Percentiles rank a stretch among this genome's conserved stretches.
Conservation (phyloP, 2,797 vertebrate genomes). For the Alosa sapidissima region DNA sequence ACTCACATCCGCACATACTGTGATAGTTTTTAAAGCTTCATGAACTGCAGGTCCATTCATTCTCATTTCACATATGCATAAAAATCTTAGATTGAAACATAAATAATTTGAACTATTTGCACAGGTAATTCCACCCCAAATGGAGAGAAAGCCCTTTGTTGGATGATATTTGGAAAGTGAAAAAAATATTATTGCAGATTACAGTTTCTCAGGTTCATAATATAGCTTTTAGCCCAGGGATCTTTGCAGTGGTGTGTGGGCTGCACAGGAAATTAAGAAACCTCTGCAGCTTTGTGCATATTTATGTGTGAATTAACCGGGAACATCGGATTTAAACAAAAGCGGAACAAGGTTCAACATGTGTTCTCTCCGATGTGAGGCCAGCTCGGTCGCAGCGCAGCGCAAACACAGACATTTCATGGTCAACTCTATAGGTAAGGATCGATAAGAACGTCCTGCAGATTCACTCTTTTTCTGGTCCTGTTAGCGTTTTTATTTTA, state of each 20-base stretch:
- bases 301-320: constrained; percentile 78
- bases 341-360: constrained; percentile 70
- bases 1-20: background rate
- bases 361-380: constrained; percentile 60
- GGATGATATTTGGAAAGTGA: constrained; percentile 61
- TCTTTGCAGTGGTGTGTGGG: constrained; percentile 73
- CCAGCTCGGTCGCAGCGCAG: constrained; percentile 44
- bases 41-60: background rate
- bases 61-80: background rate
- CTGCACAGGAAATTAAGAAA: constrained; percentile 83
- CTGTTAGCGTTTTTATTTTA: background rate
- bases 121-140: constrained; percentile 35
- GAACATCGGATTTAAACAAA: constrained; percentile 75
- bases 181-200: constrained; percentile 64
- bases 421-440: constrained; percentile 33
- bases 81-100: constrained; percentile 5
- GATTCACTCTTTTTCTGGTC: background rate
- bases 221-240: constrained; percentile 54
- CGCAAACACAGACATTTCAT: constrained; percentile 42
- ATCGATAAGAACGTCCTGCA: constrained; percentile 20
- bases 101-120: constrained; percentile 9
- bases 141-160: constrained; percentile 12
- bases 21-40: background rate
- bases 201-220: constrained; percentile 59
- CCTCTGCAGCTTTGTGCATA: constrained; percentile 77